Conservation (phyloP, 2,888 invertebrate genomes). For the Eristalis intricaria region DNA sequence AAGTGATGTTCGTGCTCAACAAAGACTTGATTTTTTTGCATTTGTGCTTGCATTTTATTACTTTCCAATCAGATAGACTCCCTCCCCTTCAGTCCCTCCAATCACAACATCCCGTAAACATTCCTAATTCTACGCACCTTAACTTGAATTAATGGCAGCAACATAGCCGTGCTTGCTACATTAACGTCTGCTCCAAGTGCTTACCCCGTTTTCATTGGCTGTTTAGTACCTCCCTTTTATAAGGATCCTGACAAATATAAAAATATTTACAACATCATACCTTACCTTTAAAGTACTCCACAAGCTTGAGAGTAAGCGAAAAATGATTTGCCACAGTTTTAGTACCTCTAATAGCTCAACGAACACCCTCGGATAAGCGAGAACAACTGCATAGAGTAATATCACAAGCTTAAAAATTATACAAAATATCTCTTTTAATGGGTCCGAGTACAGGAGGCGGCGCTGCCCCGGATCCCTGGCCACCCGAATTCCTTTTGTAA, state of each 20-base stretch:
- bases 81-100: background rate
- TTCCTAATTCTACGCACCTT: background rate
- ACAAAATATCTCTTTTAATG: conserved; percentile 55
- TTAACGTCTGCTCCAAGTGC: background rate
- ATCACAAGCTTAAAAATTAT: conserved; percentile 59
- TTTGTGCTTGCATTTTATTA: no score
- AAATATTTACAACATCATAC: background rate
- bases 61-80: no score
- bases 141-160: background rate
- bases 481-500: conserved; percentile 3
- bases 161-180: background rate
- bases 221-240: background rate
- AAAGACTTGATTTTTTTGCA: no score
- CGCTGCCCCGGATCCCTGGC: background rate
- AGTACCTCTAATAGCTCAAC: conserved; percentile 9
- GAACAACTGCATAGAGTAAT: conserved; percentile 36
- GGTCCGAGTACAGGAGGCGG: conserved; percentile 44
- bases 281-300: background rate
- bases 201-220: background rate
- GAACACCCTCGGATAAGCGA: background rate
- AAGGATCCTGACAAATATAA: background rate
- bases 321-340: conserved; percentile 26
- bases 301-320: background rate
- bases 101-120: background rate
- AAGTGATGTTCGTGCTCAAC: no score